Conservation (phyloP, 2,113 vertebrate genomes). For the Leptosomus discolor region DNA sequence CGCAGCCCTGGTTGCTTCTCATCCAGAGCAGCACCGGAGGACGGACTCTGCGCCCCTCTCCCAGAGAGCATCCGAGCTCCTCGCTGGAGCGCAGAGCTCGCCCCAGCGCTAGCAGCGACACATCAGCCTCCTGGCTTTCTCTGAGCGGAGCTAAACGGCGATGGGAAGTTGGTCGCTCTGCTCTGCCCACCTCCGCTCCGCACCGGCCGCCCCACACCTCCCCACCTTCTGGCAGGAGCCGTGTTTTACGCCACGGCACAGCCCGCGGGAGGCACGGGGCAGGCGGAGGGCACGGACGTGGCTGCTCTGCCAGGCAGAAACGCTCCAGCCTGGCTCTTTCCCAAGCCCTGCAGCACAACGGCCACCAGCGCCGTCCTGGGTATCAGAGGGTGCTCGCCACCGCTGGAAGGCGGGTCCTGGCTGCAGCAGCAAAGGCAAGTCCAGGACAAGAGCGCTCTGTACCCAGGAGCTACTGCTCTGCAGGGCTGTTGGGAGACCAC, state of each 20-base stretch:
- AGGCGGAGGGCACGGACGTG: fast-evolving
- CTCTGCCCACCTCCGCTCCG: not conserved
- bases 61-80: not conserved
- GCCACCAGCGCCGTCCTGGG: not conserved
- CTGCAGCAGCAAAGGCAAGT: not conserved
- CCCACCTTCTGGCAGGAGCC: not conserved
- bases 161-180: not conserved
- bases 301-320: fast-evolving
- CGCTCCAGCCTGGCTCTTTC: not conserved
- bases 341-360: not conserved
- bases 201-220: not conserved
- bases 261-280: not conserved
- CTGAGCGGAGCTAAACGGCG: fast-evolving
- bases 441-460: not conserved
- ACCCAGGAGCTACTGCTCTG: not conserved
- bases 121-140: not conserved
- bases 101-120: not conserved
- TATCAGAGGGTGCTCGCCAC: not conserved
- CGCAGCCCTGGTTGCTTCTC: fast-evolving
- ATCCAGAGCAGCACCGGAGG: fast-evolving
- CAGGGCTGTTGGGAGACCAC: not conserved
- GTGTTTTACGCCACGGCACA: fast-evolving
- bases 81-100: not conserved
- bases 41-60: not conserved
- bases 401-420: not conserved